A percentile compares a stretch with the other conserved stretches of the same genome.
Conservation (phyloP, 2,888 invertebrate species). For the Ischnus inquisitorius region DNA sequence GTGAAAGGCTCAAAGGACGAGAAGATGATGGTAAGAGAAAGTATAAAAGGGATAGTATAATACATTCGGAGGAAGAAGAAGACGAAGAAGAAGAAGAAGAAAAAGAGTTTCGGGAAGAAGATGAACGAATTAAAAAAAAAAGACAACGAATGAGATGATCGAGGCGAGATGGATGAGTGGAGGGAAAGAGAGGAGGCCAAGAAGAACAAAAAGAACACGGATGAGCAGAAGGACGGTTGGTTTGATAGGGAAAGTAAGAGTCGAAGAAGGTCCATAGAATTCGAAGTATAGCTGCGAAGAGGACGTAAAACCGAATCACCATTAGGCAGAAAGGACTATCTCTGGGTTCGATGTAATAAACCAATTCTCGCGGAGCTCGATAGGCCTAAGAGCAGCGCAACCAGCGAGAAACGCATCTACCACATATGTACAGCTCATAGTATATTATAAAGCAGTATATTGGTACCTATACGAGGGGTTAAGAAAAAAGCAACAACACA, state of each 20-base stretch:
- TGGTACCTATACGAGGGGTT: slow-evolving; percentile 17
- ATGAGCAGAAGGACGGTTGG: slow-evolving; percentile 1
- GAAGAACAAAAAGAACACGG: slow-evolving; percentile 11
- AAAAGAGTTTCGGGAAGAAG: slow-evolving; percentile 33
- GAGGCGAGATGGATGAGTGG: slow-evolving; percentile 64
- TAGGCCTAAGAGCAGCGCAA: slow-evolving; percentile 7
- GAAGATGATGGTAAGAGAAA: slow-evolving; percentile 49
- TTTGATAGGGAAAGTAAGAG: slow-evolving; percentile 43
- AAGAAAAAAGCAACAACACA: slow-evolving; percentile 18
- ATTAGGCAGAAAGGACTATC: slow-evolving; percentile 75
- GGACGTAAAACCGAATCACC: slow-evolving; percentile 73
- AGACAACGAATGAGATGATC: slow-evolving; percentile 51
- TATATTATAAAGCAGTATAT: slow-evolving; percentile 31
- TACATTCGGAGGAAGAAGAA: slow-evolving; percentile 39
- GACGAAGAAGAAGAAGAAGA: slow-evolving; percentile 45
- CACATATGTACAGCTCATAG: slow-evolving; percentile 15
- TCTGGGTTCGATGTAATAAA: slow-evolving; percentile 79
- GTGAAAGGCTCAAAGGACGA: slow-evolving; percentile 45
- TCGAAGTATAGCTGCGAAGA: slow-evolving; percentile 49
- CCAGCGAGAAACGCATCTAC: slow-evolving; percentile 48
- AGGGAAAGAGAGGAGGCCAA: slow-evolving; percentile 42
- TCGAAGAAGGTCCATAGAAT: slow-evolving; percentile 28
- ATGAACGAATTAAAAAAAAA: slow-evolving; percentile 24
- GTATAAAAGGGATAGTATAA: slow-evolving; percentile 46
- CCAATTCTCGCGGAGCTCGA: slow-evolving; percentile 76